phyloP scores from a whole-genome alignment of 2,888 invertebrate species.

The Rotaria socialis region DNA sequence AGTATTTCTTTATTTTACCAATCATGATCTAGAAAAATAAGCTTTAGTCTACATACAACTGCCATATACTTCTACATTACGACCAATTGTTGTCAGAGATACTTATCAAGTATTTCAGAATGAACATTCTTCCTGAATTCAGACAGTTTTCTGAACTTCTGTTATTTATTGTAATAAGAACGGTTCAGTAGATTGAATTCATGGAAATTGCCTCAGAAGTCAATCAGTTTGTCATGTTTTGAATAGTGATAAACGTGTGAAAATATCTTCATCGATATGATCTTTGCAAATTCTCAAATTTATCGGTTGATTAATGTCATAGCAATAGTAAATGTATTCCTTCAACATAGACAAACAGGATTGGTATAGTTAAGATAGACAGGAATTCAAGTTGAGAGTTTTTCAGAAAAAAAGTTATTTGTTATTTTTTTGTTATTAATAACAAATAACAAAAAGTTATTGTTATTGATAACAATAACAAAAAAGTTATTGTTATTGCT shows the following conservation, averaged over 20 bases:
- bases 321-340: too few species aligned
- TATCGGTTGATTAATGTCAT: too few species aligned
- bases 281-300: too few species aligned
- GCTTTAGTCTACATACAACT: neutral
- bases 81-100: too few species aligned
- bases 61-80: too few species aligned
- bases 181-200: neutral
- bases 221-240: neutral
- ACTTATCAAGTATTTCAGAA: neutral
- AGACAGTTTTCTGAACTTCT: neutral
- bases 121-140: neutral
- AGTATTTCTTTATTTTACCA: neutral
- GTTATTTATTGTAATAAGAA: neutral
- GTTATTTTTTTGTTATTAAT: neutral
- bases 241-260: neutral
- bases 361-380: too few species aligned
- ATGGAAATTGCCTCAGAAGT: neutral
- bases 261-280: too few species aligned
- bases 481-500: too few species aligned
- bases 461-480: too few species aligned
- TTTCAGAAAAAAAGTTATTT: neutral
- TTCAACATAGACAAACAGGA: too few species aligned
- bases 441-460: neutral
- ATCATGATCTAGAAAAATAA: neutral
- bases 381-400: neutral